Base-by-base conservation (phyloP, 2,113 vertebrate species). In the Alosa alosa region DNA sequence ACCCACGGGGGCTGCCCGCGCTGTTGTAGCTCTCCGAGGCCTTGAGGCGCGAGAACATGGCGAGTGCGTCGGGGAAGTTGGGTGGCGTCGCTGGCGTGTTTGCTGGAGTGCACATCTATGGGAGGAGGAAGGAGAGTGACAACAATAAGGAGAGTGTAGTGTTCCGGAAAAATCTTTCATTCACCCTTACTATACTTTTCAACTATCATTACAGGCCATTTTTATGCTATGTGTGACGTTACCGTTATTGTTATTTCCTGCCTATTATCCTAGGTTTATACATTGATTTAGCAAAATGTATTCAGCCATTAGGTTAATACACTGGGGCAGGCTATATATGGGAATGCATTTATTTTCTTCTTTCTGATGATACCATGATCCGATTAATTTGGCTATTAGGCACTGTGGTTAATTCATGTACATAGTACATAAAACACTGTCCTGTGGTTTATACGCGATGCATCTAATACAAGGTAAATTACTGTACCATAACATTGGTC, bases 51-150 rank as follows among this genome's bases (percentile, higher is more conserved):
- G 96, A 96, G 92, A 97, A 97, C 96, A 97, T 97, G 91, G 96
- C 93, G 87, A 97, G 95, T 82, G 96, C 94, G 0, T 97, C 96
- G 0, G 96, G 96, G 90, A 97, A 97, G 94, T 97, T 97, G 84
- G 96, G 96, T 5, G 96, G 96, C 0, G 96, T 97, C 84, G 96
- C 96, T 0, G 96, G 96, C 41, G 96, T 97, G 94, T 97, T 97
- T 93, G 96, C 94, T 0, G 96, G 96, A 91, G 96, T 96, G 93
- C 96, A 96, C 96, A 97, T 97, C 96, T 97, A 94, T n/a, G 10
- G 81, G 46, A 75, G n/a, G 68, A 85, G 2, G 4, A 44, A 45
- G 44, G 18, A 25, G 41, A 17, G 68, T 11, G 72, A 39, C 25
- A 39, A 15, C 36, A 11, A 41, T 78, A 36, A 78, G 72, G 31